Conservation (phyloP, 2,888 invertebrate genomes). For the Malthinus seriepunctatus region DNA sequence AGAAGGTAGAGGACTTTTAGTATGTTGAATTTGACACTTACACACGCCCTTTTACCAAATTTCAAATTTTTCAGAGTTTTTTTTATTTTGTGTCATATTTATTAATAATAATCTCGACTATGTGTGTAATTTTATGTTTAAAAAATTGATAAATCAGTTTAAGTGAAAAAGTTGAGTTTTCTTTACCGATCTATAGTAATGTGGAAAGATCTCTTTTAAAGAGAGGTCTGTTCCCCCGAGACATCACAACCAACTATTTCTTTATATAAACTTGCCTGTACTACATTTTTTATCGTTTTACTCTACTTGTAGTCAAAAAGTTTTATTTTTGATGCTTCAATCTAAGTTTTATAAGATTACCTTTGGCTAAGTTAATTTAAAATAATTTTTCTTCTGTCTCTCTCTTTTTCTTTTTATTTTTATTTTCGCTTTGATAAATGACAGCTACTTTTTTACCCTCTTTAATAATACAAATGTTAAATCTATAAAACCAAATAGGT, state of each 20-base stretch:
- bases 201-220: slow-evolving; percentile 13
- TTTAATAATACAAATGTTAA: no score
- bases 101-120: no score
- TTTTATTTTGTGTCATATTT: no score
- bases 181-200: slow-evolving; percentile 20
- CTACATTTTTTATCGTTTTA: slow-evolving; percentile 32
- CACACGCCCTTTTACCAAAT: no score
- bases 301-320: slow-evolving; percentile 22
- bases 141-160: neutral
- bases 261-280: slow-evolving; percentile 23
- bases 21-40: no score
- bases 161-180: slow-evolving; percentile 16
- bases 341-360: slow-evolving; percentile 29
- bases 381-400: no score
- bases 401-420: no score
- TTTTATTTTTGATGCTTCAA: slow-evolving; percentile 29
- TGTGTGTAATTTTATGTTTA: neutral
- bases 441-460: no score
- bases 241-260: slow-evolving; percentile 20
- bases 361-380: slow-evolving; percentile 16
- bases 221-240: slow-evolving; percentile 18
- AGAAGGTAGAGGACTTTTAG: no score
- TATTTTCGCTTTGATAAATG: no score
- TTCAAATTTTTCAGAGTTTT: no score
- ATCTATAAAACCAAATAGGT: neutral